Percentiles rank a stretch among this genome's conserved stretches.
These are phyloP conservation scores for Phyllotreta cruciferae DNA, from an alignment of 2,888 invertebrate genomes.

Conservation along the genomic window DNA sequence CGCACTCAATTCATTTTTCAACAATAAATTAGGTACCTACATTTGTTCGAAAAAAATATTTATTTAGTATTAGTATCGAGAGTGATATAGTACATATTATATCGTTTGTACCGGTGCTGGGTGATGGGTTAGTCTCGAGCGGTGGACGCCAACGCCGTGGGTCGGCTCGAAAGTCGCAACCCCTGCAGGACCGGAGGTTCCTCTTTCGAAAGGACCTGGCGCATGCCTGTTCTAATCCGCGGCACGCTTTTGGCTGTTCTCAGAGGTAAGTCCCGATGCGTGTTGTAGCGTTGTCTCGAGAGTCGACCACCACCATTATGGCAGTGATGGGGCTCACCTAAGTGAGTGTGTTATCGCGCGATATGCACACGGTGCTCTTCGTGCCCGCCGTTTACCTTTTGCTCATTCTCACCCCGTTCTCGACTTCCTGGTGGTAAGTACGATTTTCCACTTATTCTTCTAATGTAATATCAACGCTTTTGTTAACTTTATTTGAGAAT, in stretches of 20 bases:
- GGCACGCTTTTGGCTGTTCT: slow-evolving; percentile 27
- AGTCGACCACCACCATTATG: slow-evolving; percentile 43
- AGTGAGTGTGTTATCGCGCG: slow-evolving; percentile 57
- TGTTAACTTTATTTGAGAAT: too few species aligned
- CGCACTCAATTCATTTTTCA: too few species aligned
- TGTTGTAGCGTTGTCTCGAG: slow-evolving; percentile 24
- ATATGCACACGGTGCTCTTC: slow-evolving; percentile 67
- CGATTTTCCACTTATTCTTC: slow-evolving; percentile 9
- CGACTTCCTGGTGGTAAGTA: slow-evolving; percentile 89
- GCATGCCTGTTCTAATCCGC: slow-evolving; percentile 26
- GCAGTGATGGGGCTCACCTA: slow-evolving; percentile 59
- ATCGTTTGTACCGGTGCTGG: too few species aligned
- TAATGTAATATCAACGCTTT: too few species aligned
- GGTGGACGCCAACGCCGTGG: slow-evolving; percentile 25
- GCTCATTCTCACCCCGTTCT: slow-evolving; percentile 82
- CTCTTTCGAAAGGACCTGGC: slow-evolving; percentile 30
- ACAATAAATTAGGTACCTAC: too few species aligned
- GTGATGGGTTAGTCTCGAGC: neutral
- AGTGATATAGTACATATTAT: too few species aligned
- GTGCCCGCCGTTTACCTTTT: slow-evolving; percentile 79
- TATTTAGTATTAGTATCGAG: too few species aligned
- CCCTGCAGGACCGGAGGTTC: slow-evolving; percentile 31
- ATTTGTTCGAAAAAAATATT: too few species aligned
- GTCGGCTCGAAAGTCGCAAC: slow-evolving; percentile 17
- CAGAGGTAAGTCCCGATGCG: slow-evolving; percentile 25